Conservation (phyloP, 2,113 vertebrate genomes). For the Mesembrinibis cayennensis region DNA sequence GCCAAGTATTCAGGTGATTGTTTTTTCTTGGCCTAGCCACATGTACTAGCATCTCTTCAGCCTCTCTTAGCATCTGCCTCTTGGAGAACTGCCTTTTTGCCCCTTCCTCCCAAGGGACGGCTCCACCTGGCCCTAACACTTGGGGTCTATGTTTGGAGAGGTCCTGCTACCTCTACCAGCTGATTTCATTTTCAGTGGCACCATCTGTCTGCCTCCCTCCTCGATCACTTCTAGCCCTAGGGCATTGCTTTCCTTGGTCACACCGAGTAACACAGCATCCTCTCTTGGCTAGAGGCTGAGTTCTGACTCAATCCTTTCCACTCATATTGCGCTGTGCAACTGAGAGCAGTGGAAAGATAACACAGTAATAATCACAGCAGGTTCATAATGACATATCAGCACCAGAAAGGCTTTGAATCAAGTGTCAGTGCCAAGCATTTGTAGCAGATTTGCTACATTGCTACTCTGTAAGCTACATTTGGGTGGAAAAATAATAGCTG, state of each 20-base stretch:
- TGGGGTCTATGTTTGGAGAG: background rate
- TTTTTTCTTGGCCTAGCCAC: background rate
- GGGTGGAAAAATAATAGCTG: background rate
- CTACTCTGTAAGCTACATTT: background rate
- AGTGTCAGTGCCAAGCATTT: background rate
- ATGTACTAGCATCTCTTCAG: background rate
- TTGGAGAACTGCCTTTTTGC: background rate
- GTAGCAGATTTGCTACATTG: background rate
- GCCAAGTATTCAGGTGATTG: background rate
- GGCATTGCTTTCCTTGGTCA: background rate
- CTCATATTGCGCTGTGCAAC: background rate
- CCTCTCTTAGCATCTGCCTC: background rate
- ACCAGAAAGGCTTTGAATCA: constrained; percentile 8
- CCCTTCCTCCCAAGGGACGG: background rate
- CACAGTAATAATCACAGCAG: background rate
- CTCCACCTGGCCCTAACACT: background rate
- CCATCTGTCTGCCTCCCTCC: constrained; percentile 37
- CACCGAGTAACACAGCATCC: background rate
- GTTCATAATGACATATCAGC: background rate
- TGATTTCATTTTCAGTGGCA: constrained; percentile 1
- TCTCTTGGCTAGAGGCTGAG: constrained; percentile 27
- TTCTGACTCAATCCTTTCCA: constrained; percentile 37
- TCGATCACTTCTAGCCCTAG: background rate
- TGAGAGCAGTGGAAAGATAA: background rate
- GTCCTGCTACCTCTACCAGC: background rate